Percentiles rank a stretch among this genome's conserved stretches.
Evolutionary conservation across 2,797 vertebrate species (phyloP).

Genomic region (Labeo calbasu): DNA sequence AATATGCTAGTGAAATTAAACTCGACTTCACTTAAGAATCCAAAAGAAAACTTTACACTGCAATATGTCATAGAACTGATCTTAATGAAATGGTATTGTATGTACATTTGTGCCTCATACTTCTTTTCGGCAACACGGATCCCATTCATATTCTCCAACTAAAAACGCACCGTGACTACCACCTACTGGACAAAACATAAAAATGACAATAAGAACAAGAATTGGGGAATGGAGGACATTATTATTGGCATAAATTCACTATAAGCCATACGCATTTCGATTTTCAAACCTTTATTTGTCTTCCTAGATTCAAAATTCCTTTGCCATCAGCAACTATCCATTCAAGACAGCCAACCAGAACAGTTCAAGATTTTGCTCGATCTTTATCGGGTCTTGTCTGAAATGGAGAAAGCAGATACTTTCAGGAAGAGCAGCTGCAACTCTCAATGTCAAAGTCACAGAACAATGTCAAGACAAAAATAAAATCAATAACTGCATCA

Average conservation of each 20-base stretch:
- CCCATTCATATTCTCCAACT: not conserved
- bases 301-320: not conserved
- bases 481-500: not conserved
- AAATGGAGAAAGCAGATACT: not conserved
- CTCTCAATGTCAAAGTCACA: not conserved
- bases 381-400: not conserved
- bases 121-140: not conserved
- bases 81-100: not conserved
- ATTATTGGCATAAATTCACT: not conserved
- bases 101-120: not conserved
- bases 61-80: not conserved
- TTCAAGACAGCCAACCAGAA: not conserved
- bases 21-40: not conserved
- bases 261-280: not conserved
- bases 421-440: not conserved
- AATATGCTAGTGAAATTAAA: not conserved
- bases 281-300: slow-evolving; percentile 18
- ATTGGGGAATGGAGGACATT: not conserved
- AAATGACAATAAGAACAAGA: not conserved
- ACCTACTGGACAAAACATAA: slow-evolving; percentile 24
- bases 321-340: not conserved
- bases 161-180: not conserved
- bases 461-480: no score
- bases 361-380: not conserved
- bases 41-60: not conserved